Conservation (phyloP, 1,140 invertebrate species). For the Magallana gigas region DNA sequence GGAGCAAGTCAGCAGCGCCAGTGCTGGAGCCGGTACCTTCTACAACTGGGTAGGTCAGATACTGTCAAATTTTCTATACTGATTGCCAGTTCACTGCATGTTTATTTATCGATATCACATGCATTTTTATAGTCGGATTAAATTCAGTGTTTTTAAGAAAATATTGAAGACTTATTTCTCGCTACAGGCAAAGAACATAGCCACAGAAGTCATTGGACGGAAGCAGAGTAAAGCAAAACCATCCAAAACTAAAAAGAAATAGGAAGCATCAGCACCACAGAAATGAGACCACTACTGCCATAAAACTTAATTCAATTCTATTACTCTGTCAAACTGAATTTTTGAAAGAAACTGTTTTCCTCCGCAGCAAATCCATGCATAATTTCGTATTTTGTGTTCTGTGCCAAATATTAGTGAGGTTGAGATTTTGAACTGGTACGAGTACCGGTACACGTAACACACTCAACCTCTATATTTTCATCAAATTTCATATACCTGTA, state of each 20-base stretch:
- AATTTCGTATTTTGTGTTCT: too few species aligned
- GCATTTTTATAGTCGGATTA: not conserved
- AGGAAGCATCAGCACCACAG: not conserved
- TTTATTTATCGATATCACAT: not conserved
- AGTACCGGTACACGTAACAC: too few species aligned
- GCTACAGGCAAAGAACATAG: constrained; percentile 19
- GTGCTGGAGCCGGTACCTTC: constrained; percentile 55
- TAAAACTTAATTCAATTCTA: too few species aligned
- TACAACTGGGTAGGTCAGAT: constrained; percentile 53
- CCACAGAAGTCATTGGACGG: not conserved
- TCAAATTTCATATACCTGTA: too few species aligned
- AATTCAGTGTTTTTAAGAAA: not conserved
- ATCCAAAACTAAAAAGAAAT: not conserved
- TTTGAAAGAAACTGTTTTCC: too few species aligned
- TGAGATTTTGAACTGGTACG: too few species aligned
- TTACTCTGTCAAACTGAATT: too few species aligned
- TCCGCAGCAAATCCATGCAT: too few species aligned
- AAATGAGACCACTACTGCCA: too few species aligned
- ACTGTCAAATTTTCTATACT: not conserved
- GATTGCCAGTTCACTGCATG: not conserved
- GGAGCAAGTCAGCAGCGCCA: constrained; percentile 44
- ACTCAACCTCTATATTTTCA: too few species aligned
- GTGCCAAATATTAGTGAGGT: too few species aligned
- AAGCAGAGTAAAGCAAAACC: not conserved
- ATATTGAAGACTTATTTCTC: too few species aligned